phyloP scores from a whole-genome alignment of 92 coral and sea anemone species.

The Bergia puertoricense region DNA sequence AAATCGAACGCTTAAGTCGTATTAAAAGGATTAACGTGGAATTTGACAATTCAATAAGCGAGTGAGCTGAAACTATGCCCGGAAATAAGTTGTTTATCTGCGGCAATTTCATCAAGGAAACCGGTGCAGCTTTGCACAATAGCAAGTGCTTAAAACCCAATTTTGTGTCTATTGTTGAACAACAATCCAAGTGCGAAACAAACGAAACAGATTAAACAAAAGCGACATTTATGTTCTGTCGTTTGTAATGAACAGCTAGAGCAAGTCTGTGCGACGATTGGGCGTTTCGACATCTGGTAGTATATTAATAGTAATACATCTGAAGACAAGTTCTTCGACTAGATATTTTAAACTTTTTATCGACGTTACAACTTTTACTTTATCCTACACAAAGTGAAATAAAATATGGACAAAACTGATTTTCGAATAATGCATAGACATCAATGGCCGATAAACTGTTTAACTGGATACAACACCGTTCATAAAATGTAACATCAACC shows the following conservation, averaged over 20 bases:
- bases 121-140: slow-evolving; percentile 15
- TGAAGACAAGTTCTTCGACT: not conserved
- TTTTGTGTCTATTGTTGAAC: slow-evolving; percentile 13
- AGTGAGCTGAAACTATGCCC: slow-evolving; percentile 18
- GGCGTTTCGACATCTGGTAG: not conserved
- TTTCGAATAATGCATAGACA: too few species aligned
- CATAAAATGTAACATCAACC: too few species aligned
- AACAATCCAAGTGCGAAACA: slow-evolving; percentile 24
- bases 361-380: not conserved
- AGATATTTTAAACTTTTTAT: too few species aligned
- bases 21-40: slow-evolving; percentile 33
- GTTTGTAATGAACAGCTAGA: not conserved
- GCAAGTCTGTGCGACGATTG: not conserved
- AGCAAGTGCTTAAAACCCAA: slow-evolving; percentile 21
- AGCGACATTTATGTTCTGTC: not conserved
- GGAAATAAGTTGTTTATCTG: slow-evolving; percentile 28
- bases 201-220: slow-evolving; percentile 12
- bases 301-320: not conserved
- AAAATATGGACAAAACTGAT: too few species aligned
- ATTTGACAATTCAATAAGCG: slow-evolving; percentile 44
- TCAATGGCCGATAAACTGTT: too few species aligned
- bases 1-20: slow-evolving; percentile 29
- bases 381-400: too few species aligned
- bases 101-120: slow-evolving; percentile 33
- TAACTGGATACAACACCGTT: too few species aligned